phyloP scores from a whole-genome alignment of 1,140 invertebrate species.

The Chionoecetes opilio region DNA sequence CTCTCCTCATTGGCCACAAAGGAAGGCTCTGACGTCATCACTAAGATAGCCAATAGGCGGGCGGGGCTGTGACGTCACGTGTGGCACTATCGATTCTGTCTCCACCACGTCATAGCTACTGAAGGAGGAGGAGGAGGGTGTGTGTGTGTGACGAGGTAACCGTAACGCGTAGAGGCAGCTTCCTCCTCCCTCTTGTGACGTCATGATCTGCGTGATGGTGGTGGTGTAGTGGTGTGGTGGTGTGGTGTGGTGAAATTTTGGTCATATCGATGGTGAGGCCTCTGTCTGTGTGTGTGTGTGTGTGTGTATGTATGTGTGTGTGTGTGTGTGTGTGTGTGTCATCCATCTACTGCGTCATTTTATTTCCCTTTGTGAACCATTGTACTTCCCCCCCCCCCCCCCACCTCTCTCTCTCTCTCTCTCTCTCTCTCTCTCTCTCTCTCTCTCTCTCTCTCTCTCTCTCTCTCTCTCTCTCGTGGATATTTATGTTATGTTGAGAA shows the following conservation, averaged over 20 bases:
- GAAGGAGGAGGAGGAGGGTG: not conserved
- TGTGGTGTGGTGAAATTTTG: not conserved
- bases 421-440: slow-evolving; percentile 27
- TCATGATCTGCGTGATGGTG: not conserved
- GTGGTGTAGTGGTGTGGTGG: not conserved
- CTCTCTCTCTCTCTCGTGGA: not conserved
- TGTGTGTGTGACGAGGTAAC: not conserved
- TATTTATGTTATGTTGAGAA: no score
- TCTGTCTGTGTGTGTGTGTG: slow-evolving; percentile 7
- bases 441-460: slow-evolving; percentile 14
- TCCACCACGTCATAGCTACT: not conserved
- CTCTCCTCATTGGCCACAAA: not conserved
- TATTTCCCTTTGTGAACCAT: not conserved
- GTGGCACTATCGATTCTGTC: not conserved
- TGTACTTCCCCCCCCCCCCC: not conserved
- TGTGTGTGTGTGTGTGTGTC: not conserved
- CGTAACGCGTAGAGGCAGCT: slow-evolving; percentile 9
- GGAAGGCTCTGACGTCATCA: no score
- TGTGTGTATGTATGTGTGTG: slow-evolving; percentile 9
- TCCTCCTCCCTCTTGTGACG: not conserved
- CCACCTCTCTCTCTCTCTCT: slow-evolving; percentile 2
- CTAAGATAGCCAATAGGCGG: no score
- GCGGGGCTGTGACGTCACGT: no score
- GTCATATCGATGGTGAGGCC: not conserved
- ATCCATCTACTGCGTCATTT: no score